Percentiles rank a stretch among this genome's conserved stretches.
Conservation (phyloP, 2,113 vertebrate genomes). For the Microtus richardsoni region DNA sequence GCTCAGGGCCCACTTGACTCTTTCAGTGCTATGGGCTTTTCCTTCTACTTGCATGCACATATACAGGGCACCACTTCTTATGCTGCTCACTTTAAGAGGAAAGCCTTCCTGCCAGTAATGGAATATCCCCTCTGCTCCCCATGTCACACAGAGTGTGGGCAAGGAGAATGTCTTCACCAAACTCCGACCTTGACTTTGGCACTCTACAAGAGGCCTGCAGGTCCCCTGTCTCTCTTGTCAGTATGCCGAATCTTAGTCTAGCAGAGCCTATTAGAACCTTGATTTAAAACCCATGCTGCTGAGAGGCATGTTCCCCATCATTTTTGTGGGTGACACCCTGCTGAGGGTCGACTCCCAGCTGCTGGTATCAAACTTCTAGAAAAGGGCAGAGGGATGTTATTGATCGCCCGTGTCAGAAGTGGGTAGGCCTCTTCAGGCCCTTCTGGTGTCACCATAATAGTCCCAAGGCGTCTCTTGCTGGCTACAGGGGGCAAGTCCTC, state of each 20-base stretch:
- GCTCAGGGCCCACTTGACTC: not conserved
- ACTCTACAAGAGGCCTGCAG: not conserved
- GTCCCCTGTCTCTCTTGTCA: fast-evolving
- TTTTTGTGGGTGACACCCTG: not conserved
- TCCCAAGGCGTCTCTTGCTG: not conserved
- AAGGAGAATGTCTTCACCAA: fast-evolving
- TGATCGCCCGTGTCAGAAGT: not conserved
- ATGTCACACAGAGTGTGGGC: not conserved
- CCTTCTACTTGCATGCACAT: not conserved
- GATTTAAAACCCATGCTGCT: not conserved
- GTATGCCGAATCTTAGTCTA: fast-evolving
- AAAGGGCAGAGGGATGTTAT: not conserved
- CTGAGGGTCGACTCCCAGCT: not conserved
- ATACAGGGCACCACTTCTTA: too few species aligned
- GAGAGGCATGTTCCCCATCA: not conserved
- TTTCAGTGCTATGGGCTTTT: not conserved
- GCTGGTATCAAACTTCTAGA: not conserved
- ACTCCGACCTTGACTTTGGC: not conserved
- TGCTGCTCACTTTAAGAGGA: not conserved
- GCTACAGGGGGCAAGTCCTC: not conserved
- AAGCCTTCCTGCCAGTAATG: not conserved
- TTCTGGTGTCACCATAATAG: not conserved
- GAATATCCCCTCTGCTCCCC: fast-evolving
- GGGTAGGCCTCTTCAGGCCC: not conserved
- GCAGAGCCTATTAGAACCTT: not conserved